phyloP scores from a whole-genome alignment of 2,113 vertebrate genomes.

The Catharus minimus region DNA sequence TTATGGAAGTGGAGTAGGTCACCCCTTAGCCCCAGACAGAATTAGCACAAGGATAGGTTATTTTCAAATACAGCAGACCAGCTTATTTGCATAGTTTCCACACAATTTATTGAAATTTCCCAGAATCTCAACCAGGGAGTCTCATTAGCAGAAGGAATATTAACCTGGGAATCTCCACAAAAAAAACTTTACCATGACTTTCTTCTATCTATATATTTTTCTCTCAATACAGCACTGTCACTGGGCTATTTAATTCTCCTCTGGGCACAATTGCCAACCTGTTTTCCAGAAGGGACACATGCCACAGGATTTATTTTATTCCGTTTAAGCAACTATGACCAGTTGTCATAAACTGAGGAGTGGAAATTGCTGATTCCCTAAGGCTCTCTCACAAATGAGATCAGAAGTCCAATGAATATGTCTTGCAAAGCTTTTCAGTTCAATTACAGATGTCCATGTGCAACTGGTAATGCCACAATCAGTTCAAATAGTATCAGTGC shows the following conservation, averaged over 20 bases:
- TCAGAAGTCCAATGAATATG: constrained; percentile 34
- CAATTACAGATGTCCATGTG: constrained; percentile 25
- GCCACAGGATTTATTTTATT: constrained; percentile 36
- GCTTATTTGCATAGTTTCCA: neutral
- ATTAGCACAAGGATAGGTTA: constrained; percentile 9
- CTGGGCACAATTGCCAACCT: constrained; percentile 7
- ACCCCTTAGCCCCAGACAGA: neutral
- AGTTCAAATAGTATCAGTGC: constrained; percentile 26
- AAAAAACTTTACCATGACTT: neutral
- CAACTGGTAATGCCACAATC: neutral
- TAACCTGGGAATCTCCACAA: constrained; percentile 5
- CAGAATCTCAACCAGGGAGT: neutral
- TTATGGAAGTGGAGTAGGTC: constrained; percentile 19
- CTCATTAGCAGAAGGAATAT: neutral
- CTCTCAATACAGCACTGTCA: neutral
- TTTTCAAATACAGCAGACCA: neutral
- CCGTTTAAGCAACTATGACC: constrained; percentile 35
- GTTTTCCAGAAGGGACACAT: constrained; percentile 27
- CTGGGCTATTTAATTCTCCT: constrained; percentile 31
- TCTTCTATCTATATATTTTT: neutral
- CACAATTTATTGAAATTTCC: neutral
- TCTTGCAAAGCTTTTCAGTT: constrained; percentile 48
- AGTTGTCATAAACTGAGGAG: constrained; percentile 58
- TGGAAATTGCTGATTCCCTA: constrained; percentile 32
- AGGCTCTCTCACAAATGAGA: constrained; percentile 53